phyloP scores from a whole-genome alignment of 2,888 invertebrate genomes.

The Dasypogon diadema region DNA sequence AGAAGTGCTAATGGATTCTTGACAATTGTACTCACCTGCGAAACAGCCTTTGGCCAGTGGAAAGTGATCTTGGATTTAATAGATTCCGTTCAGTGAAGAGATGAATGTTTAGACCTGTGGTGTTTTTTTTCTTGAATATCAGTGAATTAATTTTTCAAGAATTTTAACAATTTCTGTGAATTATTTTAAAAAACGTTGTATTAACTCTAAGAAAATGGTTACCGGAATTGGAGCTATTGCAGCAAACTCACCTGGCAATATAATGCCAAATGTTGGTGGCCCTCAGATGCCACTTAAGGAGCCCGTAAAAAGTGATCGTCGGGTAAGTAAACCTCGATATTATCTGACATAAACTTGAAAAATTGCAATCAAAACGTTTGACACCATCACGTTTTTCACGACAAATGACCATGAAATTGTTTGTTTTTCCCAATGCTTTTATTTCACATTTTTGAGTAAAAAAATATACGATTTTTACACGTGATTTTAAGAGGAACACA shows the following conservation, averaged over 20 bases:
- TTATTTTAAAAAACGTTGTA: neutral
- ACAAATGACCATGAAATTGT: neutral
- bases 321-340: constrained; percentile 63
- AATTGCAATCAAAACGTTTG: neutral
- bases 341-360: neutral
- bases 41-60: neutral
- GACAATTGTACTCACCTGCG: neutral
- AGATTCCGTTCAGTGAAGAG: neutral
- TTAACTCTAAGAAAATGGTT: constrained; percentile 62
- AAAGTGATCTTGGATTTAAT: neutral
- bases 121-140: neutral
- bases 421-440: neutral
- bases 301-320: constrained; percentile 67
- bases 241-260: constrained; percentile 61
- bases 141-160: neutral
- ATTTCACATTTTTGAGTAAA: neutral
- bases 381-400: constrained; percentile 8
- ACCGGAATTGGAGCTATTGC: constrained; percentile 66
- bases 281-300: constrained; percentile 59
- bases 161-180: too few relatives aligned
- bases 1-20: neutral
- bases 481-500: constrained; percentile 5
- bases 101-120: neutral
- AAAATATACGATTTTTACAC: constrained; percentile 8
- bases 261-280: constrained; percentile 60